Conservation (phyloP, 35 echinoderm and acorn worm species). For the Chiridota heheva region DNA sequence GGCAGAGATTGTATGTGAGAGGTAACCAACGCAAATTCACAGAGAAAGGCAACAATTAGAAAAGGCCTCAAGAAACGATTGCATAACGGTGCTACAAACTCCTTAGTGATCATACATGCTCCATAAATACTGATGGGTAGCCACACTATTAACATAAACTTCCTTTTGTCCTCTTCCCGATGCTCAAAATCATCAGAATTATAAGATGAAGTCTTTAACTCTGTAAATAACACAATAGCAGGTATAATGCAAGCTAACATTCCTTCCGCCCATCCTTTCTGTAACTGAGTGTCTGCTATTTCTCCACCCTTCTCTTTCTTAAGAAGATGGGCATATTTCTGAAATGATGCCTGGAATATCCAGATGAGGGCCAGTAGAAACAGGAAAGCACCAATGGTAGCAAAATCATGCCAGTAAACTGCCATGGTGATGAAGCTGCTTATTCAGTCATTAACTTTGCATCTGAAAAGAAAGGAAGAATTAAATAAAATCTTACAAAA, state of each 20-base stretch:
- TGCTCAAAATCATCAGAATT: conserved; percentile 37
- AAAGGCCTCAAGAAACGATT: conserved; percentile 44
- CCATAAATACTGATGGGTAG: conserved; percentile 61
- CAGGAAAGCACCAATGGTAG: conserved; percentile 66
- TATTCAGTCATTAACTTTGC: no score
- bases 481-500: no score
- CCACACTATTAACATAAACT: conserved; percentile 65
- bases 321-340: conserved; percentile 39
- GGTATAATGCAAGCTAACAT: conserved; percentile 39
- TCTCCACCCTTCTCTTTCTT: conserved; percentile 16
- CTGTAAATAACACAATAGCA: conserved; percentile 42
- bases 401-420: conserved; percentile 77
- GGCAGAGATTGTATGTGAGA: conserved; percentile 58
- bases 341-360: conserved; percentile 67
- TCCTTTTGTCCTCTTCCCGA: conserved; percentile 29
- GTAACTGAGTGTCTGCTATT: conserved; percentile 37
- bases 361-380: conserved; percentile 72
- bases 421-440: no score
- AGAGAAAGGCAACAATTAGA: conserved; percentile 66
- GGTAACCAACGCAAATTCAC: conserved; percentile 64
- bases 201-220: conserved; percentile 24
- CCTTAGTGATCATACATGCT: conserved; percentile 45
- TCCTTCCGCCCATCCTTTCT: conserved; percentile 48
- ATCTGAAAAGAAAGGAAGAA: no score
- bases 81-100: conserved; percentile 46